A percentile compares a stretch with the other conserved stretches of the same genome.
These are phyloP conservation scores for Piaya cayana DNA, from an alignment of 2,113 vertebrate genomes.

Conservation along the genomic window DNA sequence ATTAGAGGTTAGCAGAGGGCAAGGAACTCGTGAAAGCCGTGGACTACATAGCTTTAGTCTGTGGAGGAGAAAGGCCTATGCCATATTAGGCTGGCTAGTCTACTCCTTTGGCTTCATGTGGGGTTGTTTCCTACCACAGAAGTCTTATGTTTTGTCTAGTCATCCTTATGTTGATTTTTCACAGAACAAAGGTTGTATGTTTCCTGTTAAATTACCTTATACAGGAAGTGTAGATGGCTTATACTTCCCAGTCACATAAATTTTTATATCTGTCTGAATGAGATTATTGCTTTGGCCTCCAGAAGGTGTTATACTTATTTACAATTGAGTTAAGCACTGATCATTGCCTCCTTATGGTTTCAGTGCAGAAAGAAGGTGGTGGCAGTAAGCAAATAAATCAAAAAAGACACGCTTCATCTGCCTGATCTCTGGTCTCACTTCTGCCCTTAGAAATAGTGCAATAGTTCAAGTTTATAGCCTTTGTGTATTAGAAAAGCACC, in stretches of 20 bases:
- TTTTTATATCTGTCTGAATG: not conserved
- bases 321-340: constrained; percentile 9
- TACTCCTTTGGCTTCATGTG: not conserved
- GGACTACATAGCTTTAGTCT: not conserved
- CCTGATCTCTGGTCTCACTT: constrained; percentile 46
- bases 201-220: not conserved
- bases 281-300: not conserved
- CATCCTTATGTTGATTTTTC: not conserved
- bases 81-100: not conserved
- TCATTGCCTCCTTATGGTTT: not conserved
- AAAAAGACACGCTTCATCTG: constrained; percentile 22
- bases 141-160: not conserved
- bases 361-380: not conserved
- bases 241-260: not conserved
- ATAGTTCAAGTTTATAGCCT: constrained; percentile 44
- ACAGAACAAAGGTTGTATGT: not conserved
- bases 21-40: not conserved
- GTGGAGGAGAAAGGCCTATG: not conserved
- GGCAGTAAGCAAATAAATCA: constrained; percentile 32
- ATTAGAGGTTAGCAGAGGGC: not conserved
- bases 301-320: constrained; percentile 20
- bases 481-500: constrained; percentile 31
- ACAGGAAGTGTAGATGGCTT: not conserved
- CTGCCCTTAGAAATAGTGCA: constrained; percentile 40
- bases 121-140: not conserved